Evolutionary conservation across 92 coral and sea anemone genomes (phyloP).

Genomic region (Meandrina meandrites): DNA sequence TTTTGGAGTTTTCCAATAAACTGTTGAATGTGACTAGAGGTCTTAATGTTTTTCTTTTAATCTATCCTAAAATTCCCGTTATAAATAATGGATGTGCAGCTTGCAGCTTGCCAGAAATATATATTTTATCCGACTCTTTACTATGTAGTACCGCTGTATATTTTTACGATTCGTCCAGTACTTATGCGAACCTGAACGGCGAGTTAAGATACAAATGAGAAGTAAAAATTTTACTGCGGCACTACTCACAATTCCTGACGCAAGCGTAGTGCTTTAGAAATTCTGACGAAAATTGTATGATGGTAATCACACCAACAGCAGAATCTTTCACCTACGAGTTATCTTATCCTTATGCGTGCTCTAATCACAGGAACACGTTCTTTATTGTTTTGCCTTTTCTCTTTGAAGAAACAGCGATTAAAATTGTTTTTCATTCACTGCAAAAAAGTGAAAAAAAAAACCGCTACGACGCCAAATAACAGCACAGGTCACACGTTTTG

Average conservation of each 20-base stretch:
- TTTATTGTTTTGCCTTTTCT: no score
- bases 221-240: neutral
- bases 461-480: neutral
- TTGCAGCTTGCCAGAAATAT: neutral
- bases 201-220: neutral
- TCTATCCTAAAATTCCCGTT: neutral
- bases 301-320: no score
- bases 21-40: neutral
- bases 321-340: no score
- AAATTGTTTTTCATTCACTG: neutral
- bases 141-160: neutral
- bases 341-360: no score
- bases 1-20: conserved; percentile 36
- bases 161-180: neutral
- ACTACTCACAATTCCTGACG: neutral
- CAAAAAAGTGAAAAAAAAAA: neutral
- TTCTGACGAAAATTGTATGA: no score
- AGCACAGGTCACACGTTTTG: neutral
- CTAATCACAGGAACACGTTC: no score
- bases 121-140: neutral
- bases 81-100: neutral
- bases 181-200: neutral
- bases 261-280: no score
- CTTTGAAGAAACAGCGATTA: no score
- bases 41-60: neutral